These are phyloP conservation scores for Dorcus parallelipipedus DNA, from an alignment of 2,888 invertebrate genomes.

Conservation along the genomic window DNA sequence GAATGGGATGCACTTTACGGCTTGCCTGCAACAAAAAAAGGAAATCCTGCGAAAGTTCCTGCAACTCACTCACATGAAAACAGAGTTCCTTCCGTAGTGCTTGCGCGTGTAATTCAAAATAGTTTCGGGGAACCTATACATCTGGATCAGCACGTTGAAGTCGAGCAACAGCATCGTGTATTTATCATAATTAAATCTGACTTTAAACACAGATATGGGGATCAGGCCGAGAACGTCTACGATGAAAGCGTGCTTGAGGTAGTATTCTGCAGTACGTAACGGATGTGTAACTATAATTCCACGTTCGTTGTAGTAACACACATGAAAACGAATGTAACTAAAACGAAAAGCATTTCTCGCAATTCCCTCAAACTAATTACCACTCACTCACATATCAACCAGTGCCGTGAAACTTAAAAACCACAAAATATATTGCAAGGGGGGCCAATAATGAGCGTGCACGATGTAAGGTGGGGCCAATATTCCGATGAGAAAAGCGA, in stretches of 20 bases:
- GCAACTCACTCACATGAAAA: slow-evolving; percentile 19
- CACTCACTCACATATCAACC: slow-evolving; percentile 12
- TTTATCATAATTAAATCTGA: neutral
- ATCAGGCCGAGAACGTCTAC: slow-evolving; percentile 5
- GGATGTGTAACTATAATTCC: slow-evolving; percentile 17
- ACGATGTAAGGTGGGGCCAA: slow-evolving; percentile 6
- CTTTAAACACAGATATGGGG: slow-evolving; percentile 5
- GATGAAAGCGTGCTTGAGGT: slow-evolving; percentile 7
- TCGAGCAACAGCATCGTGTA: slow-evolving; percentile 2
- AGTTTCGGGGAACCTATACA: slow-evolving; percentile 26
- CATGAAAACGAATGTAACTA: slow-evolving; percentile 14
- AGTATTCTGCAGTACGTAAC: slow-evolving; percentile 8
- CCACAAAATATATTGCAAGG: slow-evolving; percentile 1
- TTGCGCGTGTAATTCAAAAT: slow-evolving; percentile 21
- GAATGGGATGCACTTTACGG: slow-evolving; percentile 6
- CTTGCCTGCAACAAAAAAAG: slow-evolving; percentile 11
- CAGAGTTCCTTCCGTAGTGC: slow-evolving; percentile 15
- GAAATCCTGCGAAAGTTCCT: neutral
- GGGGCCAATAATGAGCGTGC: neutral
- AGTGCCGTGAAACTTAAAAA: slow-evolving; percentile 4
- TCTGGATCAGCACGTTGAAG: slow-evolving; percentile 24
- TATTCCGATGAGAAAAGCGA: slow-evolving; percentile 6
- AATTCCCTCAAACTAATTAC: neutral
- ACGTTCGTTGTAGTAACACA: slow-evolving; percentile 11
- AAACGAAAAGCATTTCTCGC: neutral